Evolutionary conservation across 2,113 vertebrate species (phyloP).

Genomic region (Aspiorhynchus laticeps): DNA sequence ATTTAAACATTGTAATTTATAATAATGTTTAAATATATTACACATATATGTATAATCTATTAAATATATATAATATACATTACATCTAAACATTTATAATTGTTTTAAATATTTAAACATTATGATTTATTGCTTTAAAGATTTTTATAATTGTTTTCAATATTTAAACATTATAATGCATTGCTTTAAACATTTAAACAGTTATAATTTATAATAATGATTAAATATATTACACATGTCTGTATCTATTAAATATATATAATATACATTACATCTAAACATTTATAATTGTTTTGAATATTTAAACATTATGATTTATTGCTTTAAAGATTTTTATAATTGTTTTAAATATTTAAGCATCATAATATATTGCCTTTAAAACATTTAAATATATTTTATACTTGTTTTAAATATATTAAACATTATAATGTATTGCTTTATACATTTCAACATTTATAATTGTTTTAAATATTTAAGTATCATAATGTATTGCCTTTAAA

Average conservation of each 20-base stretch:
- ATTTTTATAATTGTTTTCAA: background rate
- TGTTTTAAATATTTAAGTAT: background rate
- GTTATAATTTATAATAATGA: too few relatives aligned
- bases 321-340: background rate
- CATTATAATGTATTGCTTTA: background rate
- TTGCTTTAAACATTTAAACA: background rate
- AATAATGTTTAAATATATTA: too few relatives aligned
- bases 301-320: background rate
- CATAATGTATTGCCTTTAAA: background rate
- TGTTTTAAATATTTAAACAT: background rate
- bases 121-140: background rate
- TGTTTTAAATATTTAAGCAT: background rate
- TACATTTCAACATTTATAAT: background rate
- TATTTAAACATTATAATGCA: background rate
- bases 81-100: background rate
- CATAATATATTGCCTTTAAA: too few relatives aligned
- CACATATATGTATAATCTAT: too few relatives aligned
- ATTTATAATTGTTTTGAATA: background rate
- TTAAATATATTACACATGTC: too few relatives aligned
- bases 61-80: too few relatives aligned
- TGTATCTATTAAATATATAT: too few relatives aligned
- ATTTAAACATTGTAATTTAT: background rate
- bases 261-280: background rate
- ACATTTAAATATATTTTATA: too few relatives aligned
- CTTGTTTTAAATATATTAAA: too few relatives aligned